phyloP scores from a whole-genome alignment of 2,888 invertebrate genomes.

The Lasius platythorax region DNA sequence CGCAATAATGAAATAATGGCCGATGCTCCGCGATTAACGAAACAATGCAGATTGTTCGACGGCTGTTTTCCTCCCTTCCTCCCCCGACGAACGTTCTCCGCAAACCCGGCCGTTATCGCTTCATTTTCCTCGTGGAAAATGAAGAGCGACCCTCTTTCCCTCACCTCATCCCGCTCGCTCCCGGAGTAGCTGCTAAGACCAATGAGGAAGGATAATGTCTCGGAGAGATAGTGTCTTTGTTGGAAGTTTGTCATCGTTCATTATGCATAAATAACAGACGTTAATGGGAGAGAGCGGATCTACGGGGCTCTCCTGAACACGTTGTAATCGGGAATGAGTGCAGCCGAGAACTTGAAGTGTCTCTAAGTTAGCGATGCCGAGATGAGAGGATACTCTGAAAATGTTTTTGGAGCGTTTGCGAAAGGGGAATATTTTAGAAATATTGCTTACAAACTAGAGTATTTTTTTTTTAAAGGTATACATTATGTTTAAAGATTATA shows the following conservation, averaged over 20 bases:
- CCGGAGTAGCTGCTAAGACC: constrained; percentile 1
- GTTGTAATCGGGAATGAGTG: constrained; percentile 50
- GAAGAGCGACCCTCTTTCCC: constrained; percentile 20
- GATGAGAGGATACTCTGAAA: constrained; percentile 33
- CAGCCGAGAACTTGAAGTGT: constrained; percentile 44
- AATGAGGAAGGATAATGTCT: constrained; percentile 39
- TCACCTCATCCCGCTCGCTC: background rate
- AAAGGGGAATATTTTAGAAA: background rate
- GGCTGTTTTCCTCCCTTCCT: constrained; percentile 17
- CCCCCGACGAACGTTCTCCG: background rate
- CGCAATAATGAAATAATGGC: constrained; percentile 61
- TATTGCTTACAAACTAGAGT: background rate
- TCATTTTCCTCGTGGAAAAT: constrained; percentile 51
- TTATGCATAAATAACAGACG: constrained; percentile 54
- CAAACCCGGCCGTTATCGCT: constrained; percentile 38
- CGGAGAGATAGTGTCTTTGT: constrained; percentile 32
- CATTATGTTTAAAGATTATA: background rate
- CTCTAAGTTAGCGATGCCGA: constrained; percentile 25
- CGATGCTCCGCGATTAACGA: constrained; percentile 56
- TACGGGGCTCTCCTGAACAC: constrained; percentile 13
- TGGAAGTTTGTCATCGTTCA: constrained; percentile 48
- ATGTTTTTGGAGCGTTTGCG: constrained; percentile 1
- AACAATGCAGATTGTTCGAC: constrained; percentile 55
- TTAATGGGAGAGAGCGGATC: constrained; percentile 41
- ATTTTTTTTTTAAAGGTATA: constrained; percentile 3